phyloP scores from a whole-genome alignment of 1,140 invertebrate genomes.

The Meloidogyne chitwoodi region DNA sequence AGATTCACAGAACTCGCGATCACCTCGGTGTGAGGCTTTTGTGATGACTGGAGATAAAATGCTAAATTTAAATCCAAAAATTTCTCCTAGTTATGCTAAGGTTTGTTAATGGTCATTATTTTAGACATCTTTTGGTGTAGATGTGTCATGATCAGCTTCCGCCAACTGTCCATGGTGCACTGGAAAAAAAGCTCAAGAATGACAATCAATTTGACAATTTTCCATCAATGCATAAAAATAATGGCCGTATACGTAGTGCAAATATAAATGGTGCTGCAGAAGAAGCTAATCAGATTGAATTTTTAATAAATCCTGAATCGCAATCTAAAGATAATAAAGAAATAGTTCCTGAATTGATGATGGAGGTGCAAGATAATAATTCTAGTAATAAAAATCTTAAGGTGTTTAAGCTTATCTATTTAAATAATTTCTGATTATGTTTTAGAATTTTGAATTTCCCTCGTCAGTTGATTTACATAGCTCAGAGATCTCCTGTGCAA shows the following conservation, averaged over 20 bases:
- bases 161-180: constrained; percentile 40
- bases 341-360: neutral
- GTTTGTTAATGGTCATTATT: constrained; percentile 21
- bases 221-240: constrained; percentile 43
- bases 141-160: constrained; percentile 45
- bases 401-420: neutral
- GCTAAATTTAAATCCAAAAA: constrained; percentile 71
- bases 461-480: no score
- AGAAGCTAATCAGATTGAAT: neutral
- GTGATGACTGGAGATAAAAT: constrained; percentile 96
- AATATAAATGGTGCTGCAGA: neutral
- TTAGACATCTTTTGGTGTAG: constrained; percentile 13
- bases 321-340: neutral
- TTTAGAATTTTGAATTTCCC: neutral
- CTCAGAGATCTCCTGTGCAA: neutral
- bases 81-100: constrained; percentile 63
- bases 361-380: neutral
- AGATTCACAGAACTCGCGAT: constrained; percentile 13
- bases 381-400: neutral
- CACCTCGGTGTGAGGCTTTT: constrained; percentile 75
- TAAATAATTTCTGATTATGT: neutral
- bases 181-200: constrained; percentile 8
- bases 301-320: neutral
- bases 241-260: neutral
- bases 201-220: constrained; percentile 38